A percentile compares a stretch with the other conserved stretches of the same genome.
These are phyloP conservation scores for Oncorhynchus kisutch DNA, from an alignment of 2,113 vertebrate genomes.

Conservation along the genomic window DNA sequence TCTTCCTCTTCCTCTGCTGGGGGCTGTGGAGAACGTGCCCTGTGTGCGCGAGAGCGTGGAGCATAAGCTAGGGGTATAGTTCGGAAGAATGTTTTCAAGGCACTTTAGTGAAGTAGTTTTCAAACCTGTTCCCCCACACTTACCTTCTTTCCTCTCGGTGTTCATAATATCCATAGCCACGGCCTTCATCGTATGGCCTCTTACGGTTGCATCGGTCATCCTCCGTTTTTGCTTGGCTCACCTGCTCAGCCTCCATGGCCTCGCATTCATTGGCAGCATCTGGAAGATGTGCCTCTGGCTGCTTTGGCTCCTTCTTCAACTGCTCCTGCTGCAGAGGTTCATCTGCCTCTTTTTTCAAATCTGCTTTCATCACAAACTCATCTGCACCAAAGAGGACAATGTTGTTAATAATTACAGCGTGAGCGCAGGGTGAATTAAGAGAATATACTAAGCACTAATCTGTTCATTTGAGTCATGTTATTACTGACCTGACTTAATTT, in stretches of 20 bases:
- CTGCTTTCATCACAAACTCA: slow-evolving; percentile 8
- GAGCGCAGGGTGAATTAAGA: neutral
- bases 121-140: neutral
- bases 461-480: neutral
- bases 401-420: neutral
- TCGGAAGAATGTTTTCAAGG: neutral
- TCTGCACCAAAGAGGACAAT: neutral
- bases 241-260: slow-evolving; percentile 19
- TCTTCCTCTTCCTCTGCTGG: slow-evolving; percentile 89
- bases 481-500: slow-evolving; percentile 12
- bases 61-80: neutral
- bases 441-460: neutral
- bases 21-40: slow-evolving; percentile 84
- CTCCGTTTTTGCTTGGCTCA: slow-evolving; percentile 53
- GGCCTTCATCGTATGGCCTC: slow-evolving; percentile 78
- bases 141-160: slow-evolving; percentile 86
- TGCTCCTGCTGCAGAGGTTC: neutral
- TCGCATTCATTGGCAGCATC: neutral
- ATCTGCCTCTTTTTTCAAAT: neutral
- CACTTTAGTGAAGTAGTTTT: no score
- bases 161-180: slow-evolving; percentile 81
- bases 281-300: slow-evolving; percentile 4
- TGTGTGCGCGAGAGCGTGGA: slow-evolving; percentile 36
- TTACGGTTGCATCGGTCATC: slow-evolving; percentile 72
- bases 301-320: slow-evolving; percentile 42